Evolutionary conservation across 2,888 invertebrate species (phyloP), one percentile per base, ranked within the genome.

Genomic region (Aphidius colemani): DNA sequence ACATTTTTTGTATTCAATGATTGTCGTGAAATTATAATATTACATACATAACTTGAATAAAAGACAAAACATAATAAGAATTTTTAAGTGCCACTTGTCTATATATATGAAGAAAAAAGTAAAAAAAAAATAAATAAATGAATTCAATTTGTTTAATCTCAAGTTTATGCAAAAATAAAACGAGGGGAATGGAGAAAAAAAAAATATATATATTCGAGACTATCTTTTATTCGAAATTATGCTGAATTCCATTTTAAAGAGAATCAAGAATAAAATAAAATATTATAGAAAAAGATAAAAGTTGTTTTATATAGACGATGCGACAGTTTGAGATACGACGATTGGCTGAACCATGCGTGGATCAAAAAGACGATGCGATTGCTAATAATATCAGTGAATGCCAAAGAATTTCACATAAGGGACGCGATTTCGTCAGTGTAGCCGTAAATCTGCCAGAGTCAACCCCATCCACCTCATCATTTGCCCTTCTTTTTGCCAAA

Each of bases 341-440:
- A 60, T 62, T 50, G 18, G 49, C 44, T 46, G 61, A 61, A 46
- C 18, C 64, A 50, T 55, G 61, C 43, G 55, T 75, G 73, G 75
- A 78, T 78, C 76, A 78, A 79, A 78, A 80, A 78, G 76, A 75
- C 74, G 73, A 75, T 72, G 72, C 77, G 79, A 77, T 78, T 76
- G 78, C 79, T 80, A 80, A 80, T 80, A 80, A 80, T 80, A 80
- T 79, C 79, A 74, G 74, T 73, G 78, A 76, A 77, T 79, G 78
- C 75, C 74, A 69, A 76, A 73, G 79, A 79, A 80, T 79, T 30
- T 73, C 77, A 75, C 75, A 73, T 76, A 57, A 76, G 76, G 76
- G 77, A 71, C 57, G 57, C 45, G 63, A 74, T 74, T 73, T 75
- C 76, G 77, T 78, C 78, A 75, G 75, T 78, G 76, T 74, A 76